Conservation (phyloP, 2,113 vertebrate genomes). For the Pleuronectes platessa region DNA sequence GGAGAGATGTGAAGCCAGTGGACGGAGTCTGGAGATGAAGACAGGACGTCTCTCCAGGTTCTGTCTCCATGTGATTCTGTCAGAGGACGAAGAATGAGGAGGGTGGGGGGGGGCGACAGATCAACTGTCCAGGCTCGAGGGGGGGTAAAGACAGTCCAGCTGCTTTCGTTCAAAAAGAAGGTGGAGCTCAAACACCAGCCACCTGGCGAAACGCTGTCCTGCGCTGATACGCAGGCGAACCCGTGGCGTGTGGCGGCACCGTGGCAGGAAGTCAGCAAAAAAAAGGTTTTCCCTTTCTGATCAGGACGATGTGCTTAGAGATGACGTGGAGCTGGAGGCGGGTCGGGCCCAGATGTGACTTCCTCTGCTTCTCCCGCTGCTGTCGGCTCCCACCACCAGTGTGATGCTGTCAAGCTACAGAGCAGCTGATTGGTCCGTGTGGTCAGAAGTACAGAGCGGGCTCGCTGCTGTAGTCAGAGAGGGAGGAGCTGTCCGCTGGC, state of each 20-base stretch:
- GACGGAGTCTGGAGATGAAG: neutral
- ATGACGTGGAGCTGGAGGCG: slow-evolving; percentile 14
- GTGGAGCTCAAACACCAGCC: neutral
- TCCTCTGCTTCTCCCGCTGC: slow-evolving; percentile 5
- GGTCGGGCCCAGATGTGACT: no score
- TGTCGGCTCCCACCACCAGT: neutral
- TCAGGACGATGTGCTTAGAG: slow-evolving; percentile 60
- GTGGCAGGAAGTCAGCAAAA: slow-evolving; percentile 54
- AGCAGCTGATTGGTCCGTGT: slow-evolving; percentile 39
- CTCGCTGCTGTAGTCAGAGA: slow-evolving; percentile 95
- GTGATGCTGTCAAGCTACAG: slow-evolving; percentile 52
- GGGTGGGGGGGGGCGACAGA: slow-evolving; percentile 32
- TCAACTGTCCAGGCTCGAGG: slow-evolving; percentile 46
- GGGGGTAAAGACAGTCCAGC: slow-evolving; percentile 66
- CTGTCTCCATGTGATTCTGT: no score
- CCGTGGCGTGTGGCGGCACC: slow-evolving; percentile 32
- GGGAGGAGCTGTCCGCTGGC: slow-evolving; percentile 87
- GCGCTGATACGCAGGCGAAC: slow-evolving; percentile 15
- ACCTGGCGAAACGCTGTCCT: neutral
- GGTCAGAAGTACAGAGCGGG: slow-evolving; percentile 96
- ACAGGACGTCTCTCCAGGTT: no score
- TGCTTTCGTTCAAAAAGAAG: slow-evolving; percentile 50
- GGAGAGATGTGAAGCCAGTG: neutral
- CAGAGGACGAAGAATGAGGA: no score
- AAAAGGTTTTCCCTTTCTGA: slow-evolving; percentile 16